Conservation (phyloP, 2,797 vertebrate species). For the Echeneis naucrates region DNA sequence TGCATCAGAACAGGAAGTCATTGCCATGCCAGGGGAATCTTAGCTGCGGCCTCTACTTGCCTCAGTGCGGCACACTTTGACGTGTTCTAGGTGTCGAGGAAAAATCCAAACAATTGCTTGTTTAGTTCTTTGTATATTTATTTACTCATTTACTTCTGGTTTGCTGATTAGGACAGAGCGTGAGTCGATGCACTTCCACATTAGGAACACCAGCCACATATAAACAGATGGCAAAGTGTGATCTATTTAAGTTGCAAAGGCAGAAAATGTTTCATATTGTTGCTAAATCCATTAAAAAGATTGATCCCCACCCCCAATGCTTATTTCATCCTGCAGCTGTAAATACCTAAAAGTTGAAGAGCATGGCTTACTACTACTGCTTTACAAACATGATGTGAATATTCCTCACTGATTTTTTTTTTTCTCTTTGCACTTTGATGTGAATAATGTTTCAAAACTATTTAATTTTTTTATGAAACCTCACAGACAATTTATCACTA, state of each 20-base stretch:
- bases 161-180: slow-evolving; percentile 20
- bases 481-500: neutral
- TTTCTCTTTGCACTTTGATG: no score
- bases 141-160: slow-evolving; percentile 39
- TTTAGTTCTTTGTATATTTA: slow-evolving; percentile 47
- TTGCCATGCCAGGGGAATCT: slow-evolving; percentile 65
- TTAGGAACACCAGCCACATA: neutral
- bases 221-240: slow-evolving; percentile 14
- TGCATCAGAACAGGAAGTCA: slow-evolving; percentile 68
- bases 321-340: neutral
- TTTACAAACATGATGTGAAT: neutral
- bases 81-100: slow-evolving; percentile 20
- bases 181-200: slow-evolving; percentile 19
- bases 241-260: neutral
- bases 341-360: neutral
- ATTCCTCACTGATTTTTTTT: neutral
- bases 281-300: neutral
- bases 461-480: neutral
- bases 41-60: slow-evolving; percentile 42
- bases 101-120: slow-evolving; percentile 42
- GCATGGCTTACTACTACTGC: neutral
- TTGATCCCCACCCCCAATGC: neutral
- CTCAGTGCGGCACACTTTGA: slow-evolving; percentile 28
- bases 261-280: neutral
- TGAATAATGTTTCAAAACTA: neutral